Evolutionary conservation across 2,113 vertebrate species (phyloP), one percentile per base, ranked within the genome.

Genomic region (Silurus asotus): DNA sequence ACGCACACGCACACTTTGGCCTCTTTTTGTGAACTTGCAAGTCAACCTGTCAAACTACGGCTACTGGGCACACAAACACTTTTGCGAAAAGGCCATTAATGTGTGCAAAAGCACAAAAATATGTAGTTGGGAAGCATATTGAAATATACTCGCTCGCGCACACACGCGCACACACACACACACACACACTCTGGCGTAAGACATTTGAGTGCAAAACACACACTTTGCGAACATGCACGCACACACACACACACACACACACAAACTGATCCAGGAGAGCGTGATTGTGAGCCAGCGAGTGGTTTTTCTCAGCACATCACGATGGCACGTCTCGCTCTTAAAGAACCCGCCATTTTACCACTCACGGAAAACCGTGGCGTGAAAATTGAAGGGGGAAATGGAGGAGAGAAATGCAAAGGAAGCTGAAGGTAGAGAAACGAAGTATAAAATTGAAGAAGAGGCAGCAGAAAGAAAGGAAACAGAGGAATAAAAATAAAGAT

Each of bases 271-370:
- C 82, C 37, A 61, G 82, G 53, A 74, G 65, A 59, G 65, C 64
- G 17, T 74, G 67, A 74, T 84, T 59, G 82, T 84, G 69, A 45
- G 69, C 69, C 69, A 74, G 69, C 37, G 20, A 56, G 25, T 28
- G 7, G 13, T 82, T 81, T 64, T 82, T 28, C 80, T 65, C 67
- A 82, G 49, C 67, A 59, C 82, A 74, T 45, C 69, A 6, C 59
- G 82, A 74, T 84, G 48, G 69, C 23, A 49, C 69, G 69, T 59
- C 67, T 56, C 23, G 55, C 67, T 84, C 82, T 84, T 84, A 74
- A 65, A 84, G 67, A 74, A 74, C 53, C 69, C 82, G 69, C 82
- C 82, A 84, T 84, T 74, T 74, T 74, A 74, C 56, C 37, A 61
- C 67, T 59, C 28, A 67, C 20, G 19, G 53, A 59, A 74, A 84